Percentiles rank a stretch among this genome's conserved stretches.
phyloP scores from a whole-genome alignment of 2,113 vertebrate genomes.

The Python bivittatus region DNA sequence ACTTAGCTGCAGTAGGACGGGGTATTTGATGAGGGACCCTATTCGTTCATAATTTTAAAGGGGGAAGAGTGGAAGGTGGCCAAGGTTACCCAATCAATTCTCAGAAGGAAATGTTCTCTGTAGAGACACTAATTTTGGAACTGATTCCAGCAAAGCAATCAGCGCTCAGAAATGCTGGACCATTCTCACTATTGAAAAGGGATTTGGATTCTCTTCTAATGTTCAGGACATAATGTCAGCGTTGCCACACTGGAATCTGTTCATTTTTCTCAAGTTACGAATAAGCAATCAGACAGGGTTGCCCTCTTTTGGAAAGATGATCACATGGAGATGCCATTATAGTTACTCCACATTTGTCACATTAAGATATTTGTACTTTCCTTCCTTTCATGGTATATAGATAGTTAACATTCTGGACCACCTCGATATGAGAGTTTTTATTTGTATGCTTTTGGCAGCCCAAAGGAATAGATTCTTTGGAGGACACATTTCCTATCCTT shows the following conservation, averaged over 20 bases:
- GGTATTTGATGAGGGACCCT: neutral
- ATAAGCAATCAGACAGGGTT: neutral
- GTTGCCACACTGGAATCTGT: neutral
- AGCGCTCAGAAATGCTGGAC: neutral
- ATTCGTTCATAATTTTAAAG: neutral
- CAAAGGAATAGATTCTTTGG: neutral
- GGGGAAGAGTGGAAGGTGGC: neutral
- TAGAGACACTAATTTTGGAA: neutral
- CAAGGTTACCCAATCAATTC: neutral
- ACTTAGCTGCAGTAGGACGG: neutral
- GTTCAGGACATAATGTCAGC: neutral
- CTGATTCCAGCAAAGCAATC: neutral
- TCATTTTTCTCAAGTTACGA: constrained; percentile 12
- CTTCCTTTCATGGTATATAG: neutral
- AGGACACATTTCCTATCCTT: neutral
- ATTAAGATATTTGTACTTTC: neutral
- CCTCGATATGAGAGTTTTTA: neutral
- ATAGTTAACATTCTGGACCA: neutral
- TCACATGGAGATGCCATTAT: constrained; percentile 1
- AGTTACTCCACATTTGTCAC: neutral
- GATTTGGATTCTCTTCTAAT: neutral
- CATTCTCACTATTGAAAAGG: neutral
- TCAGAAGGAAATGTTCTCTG: neutral
- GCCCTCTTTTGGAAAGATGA: neutral
- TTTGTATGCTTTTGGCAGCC: neutral